Evolutionary conservation across 2,113 vertebrate genomes (phyloP).

Genomic region (Heterotilapia buettikoferi): DNA sequence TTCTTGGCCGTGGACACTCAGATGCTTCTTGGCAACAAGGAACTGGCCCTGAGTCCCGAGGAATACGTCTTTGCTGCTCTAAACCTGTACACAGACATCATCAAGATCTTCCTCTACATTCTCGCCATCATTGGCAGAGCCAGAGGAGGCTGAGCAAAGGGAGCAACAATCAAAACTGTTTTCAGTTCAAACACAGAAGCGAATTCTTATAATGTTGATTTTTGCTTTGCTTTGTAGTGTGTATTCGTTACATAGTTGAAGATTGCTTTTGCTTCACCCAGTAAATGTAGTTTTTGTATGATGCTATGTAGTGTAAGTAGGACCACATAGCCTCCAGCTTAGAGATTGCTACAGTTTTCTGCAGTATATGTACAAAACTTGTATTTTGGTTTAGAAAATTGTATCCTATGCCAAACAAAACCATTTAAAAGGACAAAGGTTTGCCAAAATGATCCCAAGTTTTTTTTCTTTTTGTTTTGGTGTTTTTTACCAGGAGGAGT

Average conservation of each 20-base stretch:
- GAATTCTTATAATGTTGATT: neutral
- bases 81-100: constrained; percentile 66
- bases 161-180: neutral
- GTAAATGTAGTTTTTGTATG: neutral
- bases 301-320: neutral
- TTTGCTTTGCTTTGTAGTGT: neutral
- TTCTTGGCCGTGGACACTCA: constrained; percentile 90
- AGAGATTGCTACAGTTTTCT: neutral
- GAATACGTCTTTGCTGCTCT: constrained; percentile 68
- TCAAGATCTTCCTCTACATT: constrained; percentile 67
- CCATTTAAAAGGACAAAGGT: neutral
- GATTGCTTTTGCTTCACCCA: neutral
- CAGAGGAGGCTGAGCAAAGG: constrained; percentile 23
- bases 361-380: neutral
- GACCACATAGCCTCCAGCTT: neutral
- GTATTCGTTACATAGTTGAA: neutral
- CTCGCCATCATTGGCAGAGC: constrained; percentile 52
- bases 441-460: neutral
- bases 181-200: neutral
- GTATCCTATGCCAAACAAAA: neutral
- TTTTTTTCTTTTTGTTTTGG: neutral
- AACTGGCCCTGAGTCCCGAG: constrained; percentile 72
- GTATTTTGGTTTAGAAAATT: neutral
- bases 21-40: constrained; percentile 87
- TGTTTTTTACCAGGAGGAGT: neutral